Percentiles rank a stretch among this genome's conserved stretches.
These are phyloP conservation scores for Holcopasites calliopsidis DNA, from an alignment of 1,140 invertebrate species.

Conservation along the genomic window DNA sequence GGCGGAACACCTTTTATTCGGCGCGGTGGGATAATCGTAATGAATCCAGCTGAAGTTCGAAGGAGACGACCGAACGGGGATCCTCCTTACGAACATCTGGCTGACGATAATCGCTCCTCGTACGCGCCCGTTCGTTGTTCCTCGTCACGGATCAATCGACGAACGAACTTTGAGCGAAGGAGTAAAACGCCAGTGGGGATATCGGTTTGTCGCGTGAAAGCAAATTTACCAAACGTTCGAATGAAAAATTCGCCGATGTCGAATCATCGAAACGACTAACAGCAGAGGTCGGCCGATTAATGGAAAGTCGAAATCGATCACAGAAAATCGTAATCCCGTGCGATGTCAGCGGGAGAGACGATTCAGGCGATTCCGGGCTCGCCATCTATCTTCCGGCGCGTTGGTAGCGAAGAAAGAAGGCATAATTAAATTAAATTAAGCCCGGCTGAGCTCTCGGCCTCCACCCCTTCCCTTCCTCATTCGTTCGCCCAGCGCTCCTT, in stretches of 20 bases:
- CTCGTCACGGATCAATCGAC: conserved; percentile 2
- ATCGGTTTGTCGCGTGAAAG: background rate
- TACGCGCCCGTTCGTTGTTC: background rate
- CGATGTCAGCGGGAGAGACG: conserved; percentile 36
- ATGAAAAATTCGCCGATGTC: background rate
- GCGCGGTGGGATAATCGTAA: conserved; percentile 3
- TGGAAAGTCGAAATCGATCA: conserved; percentile 42
- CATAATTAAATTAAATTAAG: conserved; percentile 75
- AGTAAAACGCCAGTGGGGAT: no score
- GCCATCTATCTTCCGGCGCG: conserved; percentile 66
- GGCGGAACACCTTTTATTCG: background rate
- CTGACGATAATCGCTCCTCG: background rate
- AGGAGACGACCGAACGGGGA: no score
- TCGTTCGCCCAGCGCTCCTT: conserved; percentile 7
- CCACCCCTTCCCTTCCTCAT: conserved; percentile 28
- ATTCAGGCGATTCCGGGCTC: conserved; percentile 53
- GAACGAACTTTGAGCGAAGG: conserved; percentile 1
- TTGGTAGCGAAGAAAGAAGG: conserved; percentile 67
- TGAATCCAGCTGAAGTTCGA: background rate
- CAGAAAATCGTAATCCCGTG: conserved; percentile 42
- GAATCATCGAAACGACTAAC: conserved; percentile 9
- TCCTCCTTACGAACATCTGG: background rate
- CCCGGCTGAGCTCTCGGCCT: conserved; percentile 45
- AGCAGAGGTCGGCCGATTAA: conserved; percentile 22
- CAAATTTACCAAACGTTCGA: background rate